These are phyloP conservation scores for Seira sanloemensis DNA, from an alignment of 2,888 invertebrate genomes.

Conservation along the genomic window DNA sequence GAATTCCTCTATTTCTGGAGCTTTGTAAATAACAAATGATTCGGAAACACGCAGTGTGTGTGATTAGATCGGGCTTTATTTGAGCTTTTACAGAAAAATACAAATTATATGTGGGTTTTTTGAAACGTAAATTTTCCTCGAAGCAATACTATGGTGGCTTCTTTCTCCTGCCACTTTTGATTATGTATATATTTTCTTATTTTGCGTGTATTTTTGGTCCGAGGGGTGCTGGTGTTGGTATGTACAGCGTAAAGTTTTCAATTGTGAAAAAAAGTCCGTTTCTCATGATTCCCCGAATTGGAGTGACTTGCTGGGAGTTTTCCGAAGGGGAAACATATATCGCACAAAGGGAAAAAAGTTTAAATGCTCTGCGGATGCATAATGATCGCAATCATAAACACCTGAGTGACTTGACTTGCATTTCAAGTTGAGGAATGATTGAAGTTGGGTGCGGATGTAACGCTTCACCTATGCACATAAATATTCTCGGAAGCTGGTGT, in stretches of 20 bases:
- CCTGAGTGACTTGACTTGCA: background rate
- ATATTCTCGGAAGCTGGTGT: conserved; percentile 55
- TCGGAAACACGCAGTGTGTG: conserved; percentile 60
- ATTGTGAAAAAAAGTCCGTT: too few relatives aligned
- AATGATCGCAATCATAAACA: background rate
- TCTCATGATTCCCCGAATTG: background rate
- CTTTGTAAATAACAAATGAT: conserved; percentile 46
- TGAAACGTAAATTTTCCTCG: background rate
- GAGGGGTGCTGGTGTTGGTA: background rate
- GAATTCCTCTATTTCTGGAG: conserved; percentile 11
- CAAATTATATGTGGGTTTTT: background rate
- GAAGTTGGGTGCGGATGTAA: conserved; percentile 65
- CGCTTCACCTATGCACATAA: conserved; percentile 59
- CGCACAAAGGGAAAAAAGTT: background rate
- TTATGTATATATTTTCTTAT: too few relatives aligned
- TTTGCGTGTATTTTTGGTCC: background rate
- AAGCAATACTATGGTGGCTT: too few relatives aligned
- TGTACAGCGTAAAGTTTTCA: background rate
- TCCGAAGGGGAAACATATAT: background rate
- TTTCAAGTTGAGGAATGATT: conserved; percentile 26
- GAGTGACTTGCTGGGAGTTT: background rate
- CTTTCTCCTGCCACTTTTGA: too few relatives aligned
- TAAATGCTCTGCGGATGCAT: background rate
- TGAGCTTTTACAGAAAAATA: background rate
- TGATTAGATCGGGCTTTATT: too few relatives aligned